Evolutionary conservation across 1,140 invertebrate species (phyloP).

Genomic region (Colletes gigas): DNA sequence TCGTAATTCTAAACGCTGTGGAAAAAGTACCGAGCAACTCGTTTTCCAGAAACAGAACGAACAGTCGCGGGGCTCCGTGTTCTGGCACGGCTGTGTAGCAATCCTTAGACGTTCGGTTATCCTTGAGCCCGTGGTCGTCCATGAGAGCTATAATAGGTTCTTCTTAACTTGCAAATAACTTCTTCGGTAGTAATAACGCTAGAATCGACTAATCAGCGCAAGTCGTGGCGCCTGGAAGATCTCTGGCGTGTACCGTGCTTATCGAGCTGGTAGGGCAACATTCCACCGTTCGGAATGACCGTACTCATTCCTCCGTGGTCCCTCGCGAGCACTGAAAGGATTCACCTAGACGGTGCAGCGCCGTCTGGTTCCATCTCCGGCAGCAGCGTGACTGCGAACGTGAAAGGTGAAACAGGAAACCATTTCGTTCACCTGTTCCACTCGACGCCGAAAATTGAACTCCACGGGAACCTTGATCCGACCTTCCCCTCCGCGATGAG

Average conservation of each 20-base stretch:
- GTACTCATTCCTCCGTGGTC: constrained; percentile 25
- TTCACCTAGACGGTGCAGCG: constrained; percentile 9
- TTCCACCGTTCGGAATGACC: constrained; percentile 48
- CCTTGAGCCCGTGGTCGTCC: neutral
- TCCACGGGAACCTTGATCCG: constrained; percentile 47
- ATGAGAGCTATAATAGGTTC: neutral
- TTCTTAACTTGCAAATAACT: neutral
- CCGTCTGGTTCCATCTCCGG: neutral
- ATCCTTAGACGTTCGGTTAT: neutral
- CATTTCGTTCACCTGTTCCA: constrained; percentile 44
- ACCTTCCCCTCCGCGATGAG: constrained; percentile 40
- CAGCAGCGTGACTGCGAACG: neutral
- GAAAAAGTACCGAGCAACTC: too few relatives aligned
- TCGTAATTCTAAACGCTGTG: too few relatives aligned
- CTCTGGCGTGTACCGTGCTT: constrained; percentile 24
- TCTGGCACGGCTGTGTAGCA: neutral
- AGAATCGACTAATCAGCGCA: constrained; percentile 24
- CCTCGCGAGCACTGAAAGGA: constrained; percentile 26
- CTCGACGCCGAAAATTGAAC: constrained; percentile 46
- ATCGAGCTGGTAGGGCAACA: constrained; percentile 48
- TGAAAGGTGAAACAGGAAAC: constrained; percentile 43
- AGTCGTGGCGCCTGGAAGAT: constrained; percentile 39
- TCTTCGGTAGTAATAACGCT: constrained; percentile 15
- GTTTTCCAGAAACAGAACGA: neutral
- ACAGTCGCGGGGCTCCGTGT: neutral